These are phyloP conservation scores for Anoncus sp. DNA, from an alignment of 2,888 invertebrate genomes.

Conservation along the genomic window DNA sequence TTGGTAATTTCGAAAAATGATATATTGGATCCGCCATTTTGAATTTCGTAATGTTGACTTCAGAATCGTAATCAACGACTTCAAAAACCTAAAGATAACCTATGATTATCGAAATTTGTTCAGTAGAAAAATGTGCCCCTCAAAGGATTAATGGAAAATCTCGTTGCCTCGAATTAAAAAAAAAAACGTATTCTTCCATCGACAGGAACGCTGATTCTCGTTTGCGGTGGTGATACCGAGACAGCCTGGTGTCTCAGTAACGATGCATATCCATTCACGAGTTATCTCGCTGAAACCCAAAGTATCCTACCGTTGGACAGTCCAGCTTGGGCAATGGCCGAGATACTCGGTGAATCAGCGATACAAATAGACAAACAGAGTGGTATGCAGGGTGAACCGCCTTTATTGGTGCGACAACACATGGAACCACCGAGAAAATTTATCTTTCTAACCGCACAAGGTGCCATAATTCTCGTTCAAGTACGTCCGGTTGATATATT, in stretches of 20 bases:
- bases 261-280: conserved; percentile 89
- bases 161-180: neutral
- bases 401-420: conserved; percentile 89
- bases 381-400: conserved; percentile 84
- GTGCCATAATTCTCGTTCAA: conserved; percentile 93
- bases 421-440: conserved; percentile 90
- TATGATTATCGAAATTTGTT: too few relatives aligned
- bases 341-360: conserved; percentile 82
- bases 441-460: conserved; percentile 94
- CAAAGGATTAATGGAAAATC: too few relatives aligned
- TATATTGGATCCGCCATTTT: too few relatives aligned
- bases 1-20: too few relatives aligned
- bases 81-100: too few relatives aligned
- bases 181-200: neutral
- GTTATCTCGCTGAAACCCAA: conserved; percentile 89
- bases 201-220: conserved; percentile 88
- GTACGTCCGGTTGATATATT: conserved; percentile 95
- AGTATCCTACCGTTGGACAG: conserved; percentile 92
- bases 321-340: conserved; percentile 94
- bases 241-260: conserved; percentile 91
- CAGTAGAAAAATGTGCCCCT: too few relatives aligned
- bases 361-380: conserved; percentile 81
- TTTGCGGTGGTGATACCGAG: conserved; percentile 90
- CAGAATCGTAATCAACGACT: too few relatives aligned
- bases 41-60: too few relatives aligned